These are phyloP conservation scores for Alviniconcha strummeri DNA, from an alignment of 2,888 invertebrate genomes.

Conservation along the genomic window DNA sequence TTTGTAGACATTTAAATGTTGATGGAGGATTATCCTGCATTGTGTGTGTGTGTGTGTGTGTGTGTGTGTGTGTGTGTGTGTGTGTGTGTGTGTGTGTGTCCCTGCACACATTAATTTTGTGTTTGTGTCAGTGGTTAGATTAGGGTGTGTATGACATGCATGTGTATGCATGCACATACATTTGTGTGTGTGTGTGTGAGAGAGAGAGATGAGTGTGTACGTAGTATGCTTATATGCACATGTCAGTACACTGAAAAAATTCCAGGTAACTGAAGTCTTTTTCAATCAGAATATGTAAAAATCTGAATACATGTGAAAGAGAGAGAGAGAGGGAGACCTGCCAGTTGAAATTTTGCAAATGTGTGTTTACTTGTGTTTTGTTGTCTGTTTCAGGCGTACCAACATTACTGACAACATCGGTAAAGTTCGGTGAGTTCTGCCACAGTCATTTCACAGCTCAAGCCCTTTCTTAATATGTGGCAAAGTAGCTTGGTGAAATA, in stretches of 20 bases:
- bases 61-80: background rate
- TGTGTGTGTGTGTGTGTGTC: background rate
- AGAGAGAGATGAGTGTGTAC: too few species aligned
- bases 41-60: background rate
- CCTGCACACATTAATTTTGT: background rate
- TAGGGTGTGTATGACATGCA: too few species aligned
- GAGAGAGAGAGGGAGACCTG: background rate
- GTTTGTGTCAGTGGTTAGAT: too few species aligned
- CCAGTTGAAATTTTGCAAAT: background rate
- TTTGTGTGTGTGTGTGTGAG: too few species aligned
- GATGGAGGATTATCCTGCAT: background rate
- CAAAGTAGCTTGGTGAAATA: background rate
- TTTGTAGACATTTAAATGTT: background rate
- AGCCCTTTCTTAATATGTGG: background rate
- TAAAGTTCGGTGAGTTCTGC: slow-evolving; percentile 78
- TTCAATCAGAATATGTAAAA: too few species aligned
- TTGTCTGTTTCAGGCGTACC: slow-evolving; percentile 63
- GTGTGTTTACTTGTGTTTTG: slow-evolving; percentile 2
- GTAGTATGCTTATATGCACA: too few species aligned
- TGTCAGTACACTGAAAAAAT: too few species aligned
- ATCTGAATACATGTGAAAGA: too few species aligned
- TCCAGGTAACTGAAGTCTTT: too few species aligned
- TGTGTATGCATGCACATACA: too few species aligned
- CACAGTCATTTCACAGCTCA: too few species aligned
- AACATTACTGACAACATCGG: slow-evolving; percentile 76